These are phyloP conservation scores for Octomys mimax DNA, from an alignment of 2,797 vertebrate species.

Conservation along the genomic window DNA sequence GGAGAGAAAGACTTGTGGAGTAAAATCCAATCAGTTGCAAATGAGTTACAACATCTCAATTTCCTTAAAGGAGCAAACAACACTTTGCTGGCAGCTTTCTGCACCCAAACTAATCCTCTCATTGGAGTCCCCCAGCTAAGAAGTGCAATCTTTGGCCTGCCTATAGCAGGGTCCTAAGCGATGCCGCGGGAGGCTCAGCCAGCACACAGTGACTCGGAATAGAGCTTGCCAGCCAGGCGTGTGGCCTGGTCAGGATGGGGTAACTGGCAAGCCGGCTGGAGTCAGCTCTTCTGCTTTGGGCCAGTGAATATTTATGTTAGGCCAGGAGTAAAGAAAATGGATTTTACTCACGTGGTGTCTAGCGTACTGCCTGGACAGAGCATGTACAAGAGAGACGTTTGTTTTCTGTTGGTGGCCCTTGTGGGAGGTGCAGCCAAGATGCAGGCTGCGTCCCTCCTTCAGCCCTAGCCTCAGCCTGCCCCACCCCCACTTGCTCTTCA, in stretches of 20 bases:
- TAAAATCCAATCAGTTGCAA: constrained; percentile 65
- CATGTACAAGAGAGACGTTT: not conserved
- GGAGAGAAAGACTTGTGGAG: constrained; percentile 53
- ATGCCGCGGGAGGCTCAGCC: constrained; percentile 23
- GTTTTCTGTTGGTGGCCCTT: constrained; percentile 12
- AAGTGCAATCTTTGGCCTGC: constrained; percentile 49
- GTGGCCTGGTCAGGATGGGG: constrained; percentile 57
- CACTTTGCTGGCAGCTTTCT: constrained; percentile 46
- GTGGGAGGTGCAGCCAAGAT: not conserved
- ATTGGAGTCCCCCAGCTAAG: not conserved
- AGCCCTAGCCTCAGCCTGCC: not conserved
- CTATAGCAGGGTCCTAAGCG: constrained; percentile 39
- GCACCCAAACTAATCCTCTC: not conserved
- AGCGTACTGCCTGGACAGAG: constrained; percentile 23
- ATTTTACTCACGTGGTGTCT: constrained; percentile 26
- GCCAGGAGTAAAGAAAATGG: constrained; percentile 55
- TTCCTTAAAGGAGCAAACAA: constrained; percentile 54
- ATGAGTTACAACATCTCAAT: constrained; percentile 72
- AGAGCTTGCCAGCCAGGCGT: constrained; percentile 42
- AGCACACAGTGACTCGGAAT: constrained; percentile 55
- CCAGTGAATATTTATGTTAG: constrained; percentile 46
- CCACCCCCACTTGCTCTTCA: not conserved
- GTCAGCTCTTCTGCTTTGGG: constrained; percentile 12
- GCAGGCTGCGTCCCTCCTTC: not conserved
- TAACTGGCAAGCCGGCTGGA: constrained; percentile 60